phyloP scores from a whole-genome alignment of 2,797 vertebrate genomes.

The Parotocinclus haroldoi region DNA sequence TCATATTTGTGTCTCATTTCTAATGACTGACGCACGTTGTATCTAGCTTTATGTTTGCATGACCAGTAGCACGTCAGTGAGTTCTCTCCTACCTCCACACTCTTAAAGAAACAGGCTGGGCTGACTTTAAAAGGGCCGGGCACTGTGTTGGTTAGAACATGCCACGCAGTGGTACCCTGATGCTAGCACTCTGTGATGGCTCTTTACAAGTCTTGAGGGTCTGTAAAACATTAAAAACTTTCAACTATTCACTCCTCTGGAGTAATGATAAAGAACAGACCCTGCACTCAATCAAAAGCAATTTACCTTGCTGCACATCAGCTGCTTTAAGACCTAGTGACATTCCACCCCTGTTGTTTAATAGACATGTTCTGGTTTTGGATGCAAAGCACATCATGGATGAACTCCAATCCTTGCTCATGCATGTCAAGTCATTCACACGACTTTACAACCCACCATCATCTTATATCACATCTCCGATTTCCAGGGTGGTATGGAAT shows the following conservation, averaged over 20 bases:
- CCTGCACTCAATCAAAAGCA: conserved; percentile 18
- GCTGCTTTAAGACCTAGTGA: too few species aligned
- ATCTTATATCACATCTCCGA: too few species aligned
- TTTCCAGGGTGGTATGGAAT: too few species aligned
- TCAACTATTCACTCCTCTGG: conserved; percentile 25
- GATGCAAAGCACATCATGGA: too few species aligned
- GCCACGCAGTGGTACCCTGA: conserved; percentile 2
- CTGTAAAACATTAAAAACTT: conserved; percentile 24
- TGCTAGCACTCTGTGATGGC: not conserved
- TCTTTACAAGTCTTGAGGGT: not conserved
- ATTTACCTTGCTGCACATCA: conserved; percentile 23
- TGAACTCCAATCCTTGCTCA: too few species aligned
- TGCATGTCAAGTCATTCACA: too few species aligned
- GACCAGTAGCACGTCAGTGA: conserved; percentile 66
- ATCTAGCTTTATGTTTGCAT: conserved; percentile 78
- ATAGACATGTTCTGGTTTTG: too few species aligned
- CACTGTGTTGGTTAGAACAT: conserved; percentile 10
- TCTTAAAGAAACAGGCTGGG: conserved; percentile 73
- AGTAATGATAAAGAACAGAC: conserved; percentile 9
- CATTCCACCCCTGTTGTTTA: too few species aligned
- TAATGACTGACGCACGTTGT: conserved; percentile 67
- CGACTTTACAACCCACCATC: too few species aligned
- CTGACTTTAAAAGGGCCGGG: not conserved
- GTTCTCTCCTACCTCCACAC: conserved; percentile 69
- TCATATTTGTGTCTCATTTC: conserved; percentile 61